These are phyloP conservation scores for Aplochiton taeniatus DNA, from an alignment of 2,797 vertebrate species.

Conservation along the genomic window DNA sequence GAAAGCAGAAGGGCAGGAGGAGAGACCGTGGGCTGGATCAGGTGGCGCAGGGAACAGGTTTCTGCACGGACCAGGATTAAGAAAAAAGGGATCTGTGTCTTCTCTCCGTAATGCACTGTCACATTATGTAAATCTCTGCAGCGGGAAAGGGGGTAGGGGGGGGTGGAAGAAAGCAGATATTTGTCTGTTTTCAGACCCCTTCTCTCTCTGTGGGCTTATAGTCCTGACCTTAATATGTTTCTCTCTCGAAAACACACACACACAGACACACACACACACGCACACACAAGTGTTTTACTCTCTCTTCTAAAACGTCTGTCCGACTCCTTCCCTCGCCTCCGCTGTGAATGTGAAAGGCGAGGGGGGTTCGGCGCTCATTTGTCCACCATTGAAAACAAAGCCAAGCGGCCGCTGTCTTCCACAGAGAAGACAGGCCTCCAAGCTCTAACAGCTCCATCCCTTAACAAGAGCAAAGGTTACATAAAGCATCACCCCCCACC, in stretches of 20 bases:
- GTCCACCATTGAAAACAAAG: too few relatives aligned
- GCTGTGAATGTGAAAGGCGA: too few relatives aligned
- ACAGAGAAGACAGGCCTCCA: too few relatives aligned
- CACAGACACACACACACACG: neutral
- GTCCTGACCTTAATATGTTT: conserved; percentile 53
- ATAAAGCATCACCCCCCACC: too few relatives aligned
- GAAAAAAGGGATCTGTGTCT: conserved; percentile 74
- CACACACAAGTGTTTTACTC: too few relatives aligned
- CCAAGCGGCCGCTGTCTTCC: too few relatives aligned
- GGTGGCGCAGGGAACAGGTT: conserved; percentile 49
- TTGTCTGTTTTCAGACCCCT: conserved; percentile 52
- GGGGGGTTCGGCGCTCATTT: too few relatives aligned
- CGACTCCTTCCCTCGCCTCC: too few relatives aligned
- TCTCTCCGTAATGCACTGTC: conserved; percentile 77
- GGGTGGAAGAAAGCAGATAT: conserved; percentile 59
- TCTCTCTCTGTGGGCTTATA: conserved; percentile 34
- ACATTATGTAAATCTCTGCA: conserved; percentile 82
- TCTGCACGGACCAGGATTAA: conserved; percentile 76
- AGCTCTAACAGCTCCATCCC: neutral
- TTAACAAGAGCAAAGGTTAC: neutral
- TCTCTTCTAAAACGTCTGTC: too few relatives aligned
- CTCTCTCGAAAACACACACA: neutral
- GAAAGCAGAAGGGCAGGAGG: too few relatives aligned
- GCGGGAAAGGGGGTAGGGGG: conserved; percentile 43
- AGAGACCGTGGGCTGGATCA: neutral